Evolutionary conservation across 2,113 vertebrate species (phyloP), one percentile per base, ranked within the genome.

Genomic region (Amblyornis subalaris): DNA sequence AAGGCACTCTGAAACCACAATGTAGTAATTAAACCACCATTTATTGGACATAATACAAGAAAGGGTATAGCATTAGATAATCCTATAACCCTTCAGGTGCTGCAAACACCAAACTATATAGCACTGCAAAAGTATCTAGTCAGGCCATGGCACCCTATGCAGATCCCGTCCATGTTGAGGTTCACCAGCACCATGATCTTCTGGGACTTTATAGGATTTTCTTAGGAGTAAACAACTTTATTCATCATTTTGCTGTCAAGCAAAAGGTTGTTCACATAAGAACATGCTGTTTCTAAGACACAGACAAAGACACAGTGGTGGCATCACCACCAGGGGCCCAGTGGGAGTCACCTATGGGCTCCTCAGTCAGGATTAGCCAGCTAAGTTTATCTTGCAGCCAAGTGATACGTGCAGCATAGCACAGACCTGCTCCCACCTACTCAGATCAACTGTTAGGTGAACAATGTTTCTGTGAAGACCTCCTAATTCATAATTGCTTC

Each of bases 221-320:
- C 66, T 65, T 70, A 60, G 48, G 42, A 51, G 13, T 64, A 51
- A 92, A 47, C 38, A 60, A 33, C 6, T 58, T 61, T 9, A 55
- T 47, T n/a, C 6, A 71, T 53, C 2, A 13, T 69, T 72, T 82
- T 86, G 10, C 35, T 69, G 19, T 55, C 25, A 42, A 76, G 44
- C 14, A 72, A 48, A 80, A 72, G 21, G 18, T 29, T 51, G 9
- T 60, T 80, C 11, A 35, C 17, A 7, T 15, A 45, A 75, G 57
- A 74, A 72, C 11, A 10, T 21, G 18, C 57, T 79, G 38, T 62
- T 76, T 85, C 38, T 50, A 88, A 71, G 60, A 55, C n/a, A 77
- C 67, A 50, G 50, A 47, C 16, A 61, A 13, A 50, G 50, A 24
- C 35, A 51, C 0, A 0, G 14, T 64, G 47, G n/a, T 70, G 66